Conservation (phyloP, 2,888 invertebrate genomes). For the Apamea anceps region DNA sequence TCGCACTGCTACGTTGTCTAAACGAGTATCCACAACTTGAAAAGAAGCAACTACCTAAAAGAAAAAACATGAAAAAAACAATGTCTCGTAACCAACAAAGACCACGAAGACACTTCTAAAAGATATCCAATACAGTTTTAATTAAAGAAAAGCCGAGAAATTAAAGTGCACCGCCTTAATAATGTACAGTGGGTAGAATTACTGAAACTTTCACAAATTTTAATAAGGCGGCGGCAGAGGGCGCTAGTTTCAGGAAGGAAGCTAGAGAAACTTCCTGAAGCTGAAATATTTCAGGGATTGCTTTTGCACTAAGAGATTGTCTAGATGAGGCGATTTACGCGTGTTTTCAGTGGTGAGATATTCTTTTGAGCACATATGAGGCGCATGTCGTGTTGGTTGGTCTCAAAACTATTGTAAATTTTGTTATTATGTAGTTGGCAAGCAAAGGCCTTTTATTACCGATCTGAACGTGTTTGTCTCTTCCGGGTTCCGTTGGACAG, state of each 20-base stretch:
- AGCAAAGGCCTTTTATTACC: too few species aligned
- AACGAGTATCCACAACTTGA: neutral
- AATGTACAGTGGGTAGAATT: constrained; percentile 64
- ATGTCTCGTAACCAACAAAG: constrained; percentile 22
- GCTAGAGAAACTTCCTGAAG: constrained; percentile 54
- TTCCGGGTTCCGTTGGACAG: neutral
- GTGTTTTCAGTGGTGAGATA: neutral
- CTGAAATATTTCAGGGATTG: constrained; percentile 64
- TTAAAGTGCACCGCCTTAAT: constrained; percentile 63
- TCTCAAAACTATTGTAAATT: neutral
- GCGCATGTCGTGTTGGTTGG: neutral
- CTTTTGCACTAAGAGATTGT: constrained; percentile 45
- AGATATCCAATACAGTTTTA: constrained; percentile 66
- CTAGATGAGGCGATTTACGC: constrained; percentile 8
- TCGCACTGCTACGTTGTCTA: too few species aligned
- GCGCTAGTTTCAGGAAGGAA: constrained; percentile 56
- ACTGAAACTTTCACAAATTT: constrained; percentile 67
- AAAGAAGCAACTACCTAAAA: neutral
- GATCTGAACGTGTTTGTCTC: neutral
- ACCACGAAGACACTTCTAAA: constrained; percentile 46
- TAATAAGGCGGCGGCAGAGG: constrained; percentile 62
- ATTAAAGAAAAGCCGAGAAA: constrained; percentile 62
- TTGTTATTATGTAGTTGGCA: neutral
- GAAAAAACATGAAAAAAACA: constrained; percentile 10
- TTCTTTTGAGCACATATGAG: neutral